Base-by-base conservation (phyloP, 2,113 vertebrate genomes). In the Prolemur simus region DNA sequence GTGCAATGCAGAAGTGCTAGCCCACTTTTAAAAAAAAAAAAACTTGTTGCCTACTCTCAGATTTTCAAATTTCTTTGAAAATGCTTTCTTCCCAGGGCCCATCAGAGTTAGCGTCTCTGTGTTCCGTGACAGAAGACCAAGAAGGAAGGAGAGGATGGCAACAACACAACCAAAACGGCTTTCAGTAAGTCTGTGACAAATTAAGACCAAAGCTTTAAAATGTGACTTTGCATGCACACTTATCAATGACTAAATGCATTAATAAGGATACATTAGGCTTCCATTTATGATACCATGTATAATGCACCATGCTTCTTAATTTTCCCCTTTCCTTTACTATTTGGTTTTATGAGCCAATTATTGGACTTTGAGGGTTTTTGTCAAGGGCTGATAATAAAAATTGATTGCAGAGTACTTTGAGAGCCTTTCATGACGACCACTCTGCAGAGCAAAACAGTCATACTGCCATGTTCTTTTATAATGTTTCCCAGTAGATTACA, bases 321-420 rank as follows among this genome's bases (percentile, higher is more conserved):
- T 86, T 88, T 42, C 21, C 60, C 37, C 56, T 96, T 96, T 73
- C 54, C 71, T 82, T 97, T 94, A 85, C 42, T 63, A 42, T 89
- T 95, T 96, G 58, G 49, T 95, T 92, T 90, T 85, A 78, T 54
- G 78, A 95, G 56, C 54, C 49, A 81, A 21, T 94, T 94, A 93
- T 17, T 91, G 71, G 17, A 86, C 91, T 95, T 96, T 42, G 88
- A 52, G 42, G n/a, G 27, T 1, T 92, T 96, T 83, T 87, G 13
- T 91, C 87, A 96, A 91, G 39, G 56, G 18, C 34, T 87, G 69
- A 84, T 81, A 87, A 96, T 96, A 98, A 97, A 96, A 94, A 91
- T 89, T 78, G 86, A 95, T 94, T 80, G 34, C 87, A 96, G 42
- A 94, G 45, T 93, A 45, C 69, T 89, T 87, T 95, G 64, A 95